These are phyloP conservation scores for Sapajus apella DNA, from an alignment of 2,113 vertebrate genomes.

Conservation along the genomic window DNA sequence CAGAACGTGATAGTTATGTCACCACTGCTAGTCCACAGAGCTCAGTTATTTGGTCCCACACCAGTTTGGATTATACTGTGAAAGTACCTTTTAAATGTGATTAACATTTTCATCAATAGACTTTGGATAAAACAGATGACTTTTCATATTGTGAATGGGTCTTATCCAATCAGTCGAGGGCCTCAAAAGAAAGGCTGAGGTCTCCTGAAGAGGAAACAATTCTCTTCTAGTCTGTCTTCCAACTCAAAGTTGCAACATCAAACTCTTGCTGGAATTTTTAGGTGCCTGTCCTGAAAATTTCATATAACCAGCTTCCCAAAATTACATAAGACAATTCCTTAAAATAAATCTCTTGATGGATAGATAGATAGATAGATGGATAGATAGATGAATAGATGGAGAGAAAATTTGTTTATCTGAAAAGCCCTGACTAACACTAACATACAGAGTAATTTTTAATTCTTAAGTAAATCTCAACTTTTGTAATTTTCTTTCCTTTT, in stretches of 20 bases:
- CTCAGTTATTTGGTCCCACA: background rate
- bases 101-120: background rate
- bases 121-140: background rate
- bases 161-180: background rate
- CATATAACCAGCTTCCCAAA: background rate
- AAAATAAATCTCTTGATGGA: background rate
- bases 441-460: background rate
- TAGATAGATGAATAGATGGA: background rate
- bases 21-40: background rate
- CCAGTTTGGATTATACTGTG: background rate
- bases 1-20: background rate
- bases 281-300: background rate
- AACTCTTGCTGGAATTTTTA: background rate
- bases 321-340: background rate
- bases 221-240: background rate
- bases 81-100: background rate
- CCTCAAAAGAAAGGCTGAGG: background rate
- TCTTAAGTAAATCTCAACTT: background rate
- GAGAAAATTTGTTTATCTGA: background rate
- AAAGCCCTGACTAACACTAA: background rate
- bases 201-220: background rate
- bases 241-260: background rate
- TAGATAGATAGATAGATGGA: background rate
- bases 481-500: background rate
- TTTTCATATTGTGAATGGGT: fast-evolving